phyloP scores from a whole-genome alignment of 2,113 vertebrate genomes.

The Rattus rattus region DNA sequence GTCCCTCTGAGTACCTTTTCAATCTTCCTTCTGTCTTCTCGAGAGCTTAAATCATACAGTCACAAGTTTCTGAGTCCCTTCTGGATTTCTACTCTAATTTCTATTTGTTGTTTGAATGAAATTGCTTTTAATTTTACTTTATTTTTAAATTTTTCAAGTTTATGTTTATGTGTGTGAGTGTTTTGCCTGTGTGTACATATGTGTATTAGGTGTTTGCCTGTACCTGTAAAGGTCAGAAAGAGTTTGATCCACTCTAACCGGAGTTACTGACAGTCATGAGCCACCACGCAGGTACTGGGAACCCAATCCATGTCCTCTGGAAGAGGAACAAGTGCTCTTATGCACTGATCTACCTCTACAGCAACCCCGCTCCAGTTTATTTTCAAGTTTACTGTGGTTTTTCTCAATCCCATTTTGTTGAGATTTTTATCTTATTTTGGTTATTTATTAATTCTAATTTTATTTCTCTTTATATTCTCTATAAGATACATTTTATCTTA shows the following conservation, averaged over 20 bases:
- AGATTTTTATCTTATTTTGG: neutral
- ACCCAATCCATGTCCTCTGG: neutral
- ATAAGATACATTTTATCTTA: conserved; percentile 26
- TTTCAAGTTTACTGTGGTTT: conserved; percentile 27
- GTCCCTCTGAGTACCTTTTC: conserved; percentile 24
- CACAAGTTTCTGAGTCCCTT: neutral
- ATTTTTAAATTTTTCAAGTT: neutral
- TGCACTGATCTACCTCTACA: neutral
- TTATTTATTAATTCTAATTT: conserved; percentile 41
- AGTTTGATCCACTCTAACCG: neutral
- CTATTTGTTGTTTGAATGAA: conserved; percentile 22
- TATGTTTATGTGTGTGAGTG: neutral
- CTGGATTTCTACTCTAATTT: neutral
- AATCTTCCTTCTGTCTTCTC: neutral
- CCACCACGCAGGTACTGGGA: no score
- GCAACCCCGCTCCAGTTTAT: neutral
- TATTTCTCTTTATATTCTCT: conserved; percentile 29
- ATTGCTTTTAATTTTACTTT: neutral
- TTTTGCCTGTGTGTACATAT: neutral
- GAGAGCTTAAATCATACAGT: neutral
- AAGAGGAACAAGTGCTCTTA: neutral
- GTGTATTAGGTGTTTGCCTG: neutral
- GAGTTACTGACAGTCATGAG: neutral
- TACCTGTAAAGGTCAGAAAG: neutral
- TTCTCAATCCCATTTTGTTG: neutral